Conservation (phyloP, 2,113 vertebrate genomes). For the Oenanthe oenanthe region DNA sequence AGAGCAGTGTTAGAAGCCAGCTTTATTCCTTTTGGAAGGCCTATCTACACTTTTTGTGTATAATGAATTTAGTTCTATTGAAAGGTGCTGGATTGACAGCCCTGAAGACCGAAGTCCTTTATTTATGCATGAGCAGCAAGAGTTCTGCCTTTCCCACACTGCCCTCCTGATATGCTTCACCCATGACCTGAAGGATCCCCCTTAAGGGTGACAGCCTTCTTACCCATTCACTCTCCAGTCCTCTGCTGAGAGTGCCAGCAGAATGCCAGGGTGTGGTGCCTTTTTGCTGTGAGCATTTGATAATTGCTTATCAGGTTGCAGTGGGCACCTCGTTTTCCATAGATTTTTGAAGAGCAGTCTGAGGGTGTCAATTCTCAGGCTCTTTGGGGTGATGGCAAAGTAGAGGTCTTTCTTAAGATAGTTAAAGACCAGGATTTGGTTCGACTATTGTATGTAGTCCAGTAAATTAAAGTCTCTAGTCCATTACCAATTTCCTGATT, state of each 20-base stretch:
- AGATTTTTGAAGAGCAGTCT: not conserved
- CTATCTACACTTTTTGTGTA: constrained; percentile 1
- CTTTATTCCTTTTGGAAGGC: constrained; percentile 18
- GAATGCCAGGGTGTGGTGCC: not conserved
- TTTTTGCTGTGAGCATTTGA: not conserved
- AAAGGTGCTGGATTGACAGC: constrained; percentile 66
- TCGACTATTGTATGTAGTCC: not conserved
- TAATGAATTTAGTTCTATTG: constrained; percentile 56
- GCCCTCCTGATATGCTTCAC: constrained; percentile 49
- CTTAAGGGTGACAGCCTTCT: constrained; percentile 34
- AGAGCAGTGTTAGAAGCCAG: not conserved
- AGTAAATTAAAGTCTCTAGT: not conserved
- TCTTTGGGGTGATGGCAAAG: not conserved
- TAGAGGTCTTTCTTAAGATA: not conserved
- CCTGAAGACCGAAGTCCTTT: constrained; percentile 55
- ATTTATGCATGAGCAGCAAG: constrained; percentile 68
- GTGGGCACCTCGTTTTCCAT: not conserved
- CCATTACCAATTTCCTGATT: constrained; percentile 12
- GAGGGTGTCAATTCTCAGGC: not conserved
- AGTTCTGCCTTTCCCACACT: constrained; percentile 64
- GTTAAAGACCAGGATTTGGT: constrained; percentile 9
- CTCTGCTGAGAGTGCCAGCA: not conserved
- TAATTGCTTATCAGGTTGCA: not conserved
- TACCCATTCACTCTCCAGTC: not conserved
- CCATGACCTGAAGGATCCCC: constrained; percentile 52